Percentiles rank a stretch among this genome's conserved stretches.
Evolutionary conservation across 35 echinoderm and acorn worm genomes (phyloP).

Genomic region (Hemicentrotus pulcherrimus): DNA sequence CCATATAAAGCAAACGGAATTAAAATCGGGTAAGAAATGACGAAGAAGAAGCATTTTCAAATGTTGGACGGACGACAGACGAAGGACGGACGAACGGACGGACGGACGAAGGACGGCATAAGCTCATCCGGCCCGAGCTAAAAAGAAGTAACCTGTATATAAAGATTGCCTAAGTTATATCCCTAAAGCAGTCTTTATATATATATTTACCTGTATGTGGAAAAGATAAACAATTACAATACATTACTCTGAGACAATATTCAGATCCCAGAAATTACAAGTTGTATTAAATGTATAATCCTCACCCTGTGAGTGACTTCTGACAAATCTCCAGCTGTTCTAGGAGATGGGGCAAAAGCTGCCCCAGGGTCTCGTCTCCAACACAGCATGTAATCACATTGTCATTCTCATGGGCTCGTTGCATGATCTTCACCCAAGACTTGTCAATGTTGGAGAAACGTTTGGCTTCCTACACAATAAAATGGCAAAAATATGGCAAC

Average conservation of each 20-base stretch:
- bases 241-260: neutral
- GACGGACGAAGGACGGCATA: too few species aligned
- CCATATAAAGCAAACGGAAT: too few species aligned
- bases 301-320: slow-evolving; percentile 99
- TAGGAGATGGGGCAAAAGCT: slow-evolving; percentile 92
- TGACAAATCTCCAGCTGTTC: slow-evolving; percentile 98
- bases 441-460: slow-evolving; percentile 99
- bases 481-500: neutral
- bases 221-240: neutral
- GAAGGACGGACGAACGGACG: too few species aligned
- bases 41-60: too few species aligned
- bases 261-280: neutral
- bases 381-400: slow-evolving; percentile 97
- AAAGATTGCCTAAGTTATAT: too few species aligned
- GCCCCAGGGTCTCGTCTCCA: slow-evolving; percentile 96
- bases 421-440: slow-evolving; percentile 99
- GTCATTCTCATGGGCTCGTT: slow-evolving; percentile 93
- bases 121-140: too few species aligned
- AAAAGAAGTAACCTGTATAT: too few species aligned
- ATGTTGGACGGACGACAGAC: too few species aligned
- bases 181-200: too few species aligned
- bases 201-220: neutral
- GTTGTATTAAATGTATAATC: neutral
- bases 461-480: slow-evolving; percentile 87
- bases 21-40: too few species aligned